Base-by-base conservation (phyloP, 1,140 invertebrate species). In the Catajapyx aquilonaris region DNA sequence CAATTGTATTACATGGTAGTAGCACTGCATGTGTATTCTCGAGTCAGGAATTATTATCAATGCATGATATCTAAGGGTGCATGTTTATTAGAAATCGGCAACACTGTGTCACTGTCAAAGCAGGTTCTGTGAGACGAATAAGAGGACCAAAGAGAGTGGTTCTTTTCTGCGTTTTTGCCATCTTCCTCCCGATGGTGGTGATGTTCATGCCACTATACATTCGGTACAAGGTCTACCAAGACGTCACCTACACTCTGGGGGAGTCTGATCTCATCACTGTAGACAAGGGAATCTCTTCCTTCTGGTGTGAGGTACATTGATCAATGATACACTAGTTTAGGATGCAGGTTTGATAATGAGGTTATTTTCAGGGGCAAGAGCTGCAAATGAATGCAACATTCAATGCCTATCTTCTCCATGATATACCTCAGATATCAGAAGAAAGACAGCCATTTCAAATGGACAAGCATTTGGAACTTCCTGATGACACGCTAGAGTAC, bases 401-500 rank as follows among this genome's bases (percentile, higher is more conserved):
- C 46, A 80, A 79, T 63, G 80, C 80, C 20, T 85, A 81, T 56
- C 74, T 84, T 63, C 61, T 83, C 52, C 56, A 62, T 38, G 65
- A 71, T 5, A 64, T 57, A 44, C 80, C 79, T 13, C 62, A 71
- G 57, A 59, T 74, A 20, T 71, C 73, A 16, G 60, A 64, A 5
- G 69, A 68, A 41, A 66, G 66, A 23, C 81, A 79, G 56, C 76
- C 77, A 49, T 72, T 83, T 44, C 60, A 69, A 41, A 58, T 85
- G 47, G 74, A 73, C 48, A 81, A 84, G 50, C 77, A 76, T 31
- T 79, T 86, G 72, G 68, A 57, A 7, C 54, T 86, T 43, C 76
- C 77, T 1, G 81, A 85, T 56, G 81, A 86, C 48, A 79, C 78
- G 17, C 59, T 85, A 22, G 80, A 85, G 53, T 86, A 85, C 56